Evolutionary conservation across 2,888 invertebrate species (phyloP), one percentile per base, ranked within the genome.

Genomic region (Lochmaea capreae): DNA sequence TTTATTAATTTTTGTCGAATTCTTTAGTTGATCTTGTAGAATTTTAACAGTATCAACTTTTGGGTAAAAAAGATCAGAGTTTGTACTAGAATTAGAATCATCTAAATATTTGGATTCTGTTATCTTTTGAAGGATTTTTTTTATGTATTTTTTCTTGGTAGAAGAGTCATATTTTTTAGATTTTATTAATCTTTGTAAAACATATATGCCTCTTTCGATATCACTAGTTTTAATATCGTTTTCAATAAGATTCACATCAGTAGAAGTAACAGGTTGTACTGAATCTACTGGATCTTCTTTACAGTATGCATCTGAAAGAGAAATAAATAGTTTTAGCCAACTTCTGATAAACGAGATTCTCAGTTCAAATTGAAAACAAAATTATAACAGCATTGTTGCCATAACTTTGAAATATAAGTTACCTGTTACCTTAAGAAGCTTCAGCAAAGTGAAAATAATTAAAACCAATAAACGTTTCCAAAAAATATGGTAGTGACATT

Each of bases 51-150:
- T 43, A 46, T 72, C 66, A 46, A 65, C 66, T 61, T 83, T 89
- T 16, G 89, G 84, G 5, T 87, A 87, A 76, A 89, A 89, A 6
- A 89, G 82, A 82, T 89, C 89, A 62, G 89, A 89, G 61, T 88
- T 88, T 4, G 86, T 86, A 75, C 86, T 88, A 54, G 88, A 89
- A 77, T 92, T 88, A 54, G 88, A 89, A 77, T 92, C 92, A 82
- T 90, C 91, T 62, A 89, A 88, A 81, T 91, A 92, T 77, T 89
- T 90, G 0, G 90, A 88, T 62, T 89, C 89, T 0, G 92, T 85
- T 14, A 93, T 87, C 83, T 90, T 89, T 76, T 90, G 88, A 0
- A 93, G 90, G 67, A 93, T 89, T 82, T 91, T 91, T 81, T 91
- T 91, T 16, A 93, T 89, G 62, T 93, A 88, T 80, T 90, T 88